phyloP scores from a whole-genome alignment of 2,113 vertebrate genomes.

The Otocyon megalotis region DNA sequence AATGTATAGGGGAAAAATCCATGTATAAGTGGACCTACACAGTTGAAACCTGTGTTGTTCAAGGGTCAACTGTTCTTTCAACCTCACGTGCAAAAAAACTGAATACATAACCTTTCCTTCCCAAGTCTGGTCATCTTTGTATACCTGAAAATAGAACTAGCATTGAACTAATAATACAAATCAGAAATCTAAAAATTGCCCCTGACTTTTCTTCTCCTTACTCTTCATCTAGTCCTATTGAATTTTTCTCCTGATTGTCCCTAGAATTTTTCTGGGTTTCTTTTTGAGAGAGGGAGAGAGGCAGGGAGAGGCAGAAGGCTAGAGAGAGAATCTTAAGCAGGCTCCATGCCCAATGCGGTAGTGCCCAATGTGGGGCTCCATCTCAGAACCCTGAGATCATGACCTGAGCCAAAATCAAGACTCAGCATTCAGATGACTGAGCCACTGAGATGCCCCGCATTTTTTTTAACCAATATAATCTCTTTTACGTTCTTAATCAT shows the following conservation, averaged over 20 bases:
- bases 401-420: neutral
- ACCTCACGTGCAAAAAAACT: neutral
- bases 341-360: neutral
- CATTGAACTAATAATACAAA: neutral
- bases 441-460: too few relatives aligned
- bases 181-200: neutral
- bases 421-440: neutral
- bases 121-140: neutral
- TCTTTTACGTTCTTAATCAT: neutral
- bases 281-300: too few relatives aligned
- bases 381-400: neutral
- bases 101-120: slow-evolving; percentile 2
- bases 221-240: neutral
- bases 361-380: neutral
- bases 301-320: neutral
- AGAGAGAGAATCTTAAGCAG: neutral
- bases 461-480: neutral
- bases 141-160: neutral
- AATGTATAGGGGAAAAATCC: neutral
- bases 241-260: neutral
- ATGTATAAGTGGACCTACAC: neutral
- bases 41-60: neutral
- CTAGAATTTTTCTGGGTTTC: neutral
- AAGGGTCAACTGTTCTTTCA: neutral
- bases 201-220: neutral